Conservation (phyloP, 30 jellyfish, hydroid and myxozoan genomes). For the Mastigias papua region DNA sequence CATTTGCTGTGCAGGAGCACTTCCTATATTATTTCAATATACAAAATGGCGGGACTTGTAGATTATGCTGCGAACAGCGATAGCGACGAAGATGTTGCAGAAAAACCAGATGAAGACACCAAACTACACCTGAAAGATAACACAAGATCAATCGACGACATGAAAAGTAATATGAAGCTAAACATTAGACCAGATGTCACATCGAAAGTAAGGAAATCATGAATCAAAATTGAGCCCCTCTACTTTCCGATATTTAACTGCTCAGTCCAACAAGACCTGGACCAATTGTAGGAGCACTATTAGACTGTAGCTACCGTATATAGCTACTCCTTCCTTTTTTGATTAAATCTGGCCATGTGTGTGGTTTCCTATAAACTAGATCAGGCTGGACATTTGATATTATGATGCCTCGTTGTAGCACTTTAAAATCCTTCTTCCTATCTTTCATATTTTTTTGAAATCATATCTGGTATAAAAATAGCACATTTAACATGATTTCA, state of each 20-base stretch:
- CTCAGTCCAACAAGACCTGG: too few relatives aligned
- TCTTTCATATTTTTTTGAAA: too few relatives aligned
- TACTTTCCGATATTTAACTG: too few relatives aligned
- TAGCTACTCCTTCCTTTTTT: too few relatives aligned
- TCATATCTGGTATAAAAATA: not conserved
- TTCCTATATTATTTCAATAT: not conserved
- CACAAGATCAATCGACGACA: conserved; percentile 48
- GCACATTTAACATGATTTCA: not conserved
- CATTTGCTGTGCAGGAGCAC: conserved; percentile 23
- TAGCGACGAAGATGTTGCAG: conserved; percentile 44
- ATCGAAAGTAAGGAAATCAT: conserved; percentile 31
- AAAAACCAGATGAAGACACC: conserved; percentile 26
- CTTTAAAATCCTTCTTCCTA: too few relatives aligned
- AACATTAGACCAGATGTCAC: conserved; percentile 64
- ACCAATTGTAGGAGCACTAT: too few relatives aligned
- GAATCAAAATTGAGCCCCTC: not conserved
- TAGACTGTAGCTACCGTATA: too few relatives aligned
- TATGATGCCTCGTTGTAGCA: too few relatives aligned
- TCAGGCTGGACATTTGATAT: too few relatives aligned
- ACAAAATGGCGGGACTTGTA: conserved; percentile 74
- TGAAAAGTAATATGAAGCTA: conserved; percentile 52
- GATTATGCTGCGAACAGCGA: conserved; percentile 69
- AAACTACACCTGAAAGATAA: conserved; percentile 38
- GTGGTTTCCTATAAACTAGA: too few relatives aligned
- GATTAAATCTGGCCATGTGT: too few relatives aligned